A percentile compares a stretch with the other conserved stretches of the same genome.
Evolutionary conservation across 35 echinoderm and acorn worm genomes (phyloP).

Genomic region (Nesometra sesokonis): DNA sequence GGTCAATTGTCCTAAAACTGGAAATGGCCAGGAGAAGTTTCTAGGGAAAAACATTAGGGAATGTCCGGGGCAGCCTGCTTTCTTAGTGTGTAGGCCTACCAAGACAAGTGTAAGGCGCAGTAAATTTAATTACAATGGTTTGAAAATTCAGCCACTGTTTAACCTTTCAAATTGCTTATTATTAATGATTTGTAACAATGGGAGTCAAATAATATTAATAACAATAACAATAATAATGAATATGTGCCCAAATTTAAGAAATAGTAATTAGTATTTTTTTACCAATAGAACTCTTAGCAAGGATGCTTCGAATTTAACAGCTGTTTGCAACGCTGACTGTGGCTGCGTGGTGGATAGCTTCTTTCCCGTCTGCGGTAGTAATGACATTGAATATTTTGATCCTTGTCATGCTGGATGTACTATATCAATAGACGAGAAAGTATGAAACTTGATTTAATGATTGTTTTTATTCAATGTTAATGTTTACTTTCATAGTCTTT

Average conservation of each 20-base stretch:
- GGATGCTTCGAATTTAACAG: not conserved
- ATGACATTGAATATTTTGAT: slow-evolving; percentile 44
- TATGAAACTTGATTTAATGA: not conserved
- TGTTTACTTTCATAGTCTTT: not conserved
- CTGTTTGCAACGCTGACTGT: slow-evolving; percentile 32
- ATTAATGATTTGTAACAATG: too few relatives aligned
- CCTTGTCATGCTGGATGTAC: slow-evolving; percentile 69
- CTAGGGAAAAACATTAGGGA: too few relatives aligned
- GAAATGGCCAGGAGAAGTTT: too few relatives aligned
- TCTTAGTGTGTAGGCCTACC: too few relatives aligned
- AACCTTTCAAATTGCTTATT: not conserved
- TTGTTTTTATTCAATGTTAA: not conserved
- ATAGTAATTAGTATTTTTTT: not conserved
- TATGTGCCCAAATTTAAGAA: too few relatives aligned
- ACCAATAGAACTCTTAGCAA: not conserved
- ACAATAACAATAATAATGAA: too few relatives aligned
- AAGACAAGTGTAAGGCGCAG: too few relatives aligned
- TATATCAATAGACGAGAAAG: slow-evolving; percentile 27
- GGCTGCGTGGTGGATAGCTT: slow-evolving; percentile 21
- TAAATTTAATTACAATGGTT: too few relatives aligned
- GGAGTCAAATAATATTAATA: too few relatives aligned
- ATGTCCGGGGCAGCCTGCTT: too few relatives aligned
- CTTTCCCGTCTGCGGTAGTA: slow-evolving; percentile 42
- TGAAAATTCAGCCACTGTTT: too few relatives aligned
- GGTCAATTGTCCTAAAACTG: too few relatives aligned